Conservation (phyloP, 2,888 invertebrate genomes). For the Heliconius charithonia region DNA sequence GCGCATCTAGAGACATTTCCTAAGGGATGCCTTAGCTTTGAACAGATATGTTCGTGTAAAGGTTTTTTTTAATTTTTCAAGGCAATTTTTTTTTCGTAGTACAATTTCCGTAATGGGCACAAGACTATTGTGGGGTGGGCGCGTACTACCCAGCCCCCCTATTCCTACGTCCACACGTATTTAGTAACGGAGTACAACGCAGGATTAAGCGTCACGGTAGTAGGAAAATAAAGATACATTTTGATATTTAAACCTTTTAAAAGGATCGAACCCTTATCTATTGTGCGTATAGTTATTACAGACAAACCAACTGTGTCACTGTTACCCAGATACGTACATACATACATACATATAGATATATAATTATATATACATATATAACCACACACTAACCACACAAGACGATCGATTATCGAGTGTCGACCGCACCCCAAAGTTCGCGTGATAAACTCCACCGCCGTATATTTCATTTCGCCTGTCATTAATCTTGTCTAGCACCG, state of each 20-base stretch:
- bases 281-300: neutral
- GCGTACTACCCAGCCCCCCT: no score
- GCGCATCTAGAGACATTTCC: no score
- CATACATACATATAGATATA: neutral
- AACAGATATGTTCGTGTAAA: no score
- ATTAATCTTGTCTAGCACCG: conserved; percentile 65
- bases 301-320: neutral
- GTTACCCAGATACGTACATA: neutral
- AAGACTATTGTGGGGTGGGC: no score
- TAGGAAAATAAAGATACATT: no score
- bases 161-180: no score
- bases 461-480: conserved; percentile 61
- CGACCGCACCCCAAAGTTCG: conserved; percentile 34
- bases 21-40: no score
- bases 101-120: no score
- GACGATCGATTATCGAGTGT: conserved; percentile 35
- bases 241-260: neutral
- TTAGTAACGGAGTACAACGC: no score
- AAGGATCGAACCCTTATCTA: neutral
- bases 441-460: conserved; percentile 54
- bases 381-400: conserved; percentile 21
- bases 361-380: conserved; percentile 2
- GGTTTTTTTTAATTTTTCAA: no score
- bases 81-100: no score
- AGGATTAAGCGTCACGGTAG: no score